These are phyloP conservation scores for Synergus gifuensis DNA, from an alignment of 2,888 invertebrate species.

Conservation along the genomic window DNA sequence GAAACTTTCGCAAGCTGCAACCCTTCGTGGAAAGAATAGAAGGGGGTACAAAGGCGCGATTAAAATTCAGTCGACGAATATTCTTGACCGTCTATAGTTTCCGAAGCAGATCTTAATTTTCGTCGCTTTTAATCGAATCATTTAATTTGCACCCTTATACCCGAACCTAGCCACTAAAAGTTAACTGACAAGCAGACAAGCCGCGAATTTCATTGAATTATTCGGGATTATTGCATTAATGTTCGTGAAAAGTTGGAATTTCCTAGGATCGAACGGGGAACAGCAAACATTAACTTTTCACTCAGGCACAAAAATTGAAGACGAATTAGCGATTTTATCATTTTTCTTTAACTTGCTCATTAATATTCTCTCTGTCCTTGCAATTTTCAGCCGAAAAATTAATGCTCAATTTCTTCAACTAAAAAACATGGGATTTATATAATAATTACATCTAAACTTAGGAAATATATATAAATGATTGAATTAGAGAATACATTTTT, in stretches of 20 bases:
- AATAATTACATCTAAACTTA: too few species aligned
- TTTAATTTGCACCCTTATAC: slow-evolving; percentile 72
- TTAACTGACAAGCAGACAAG: slow-evolving; percentile 68
- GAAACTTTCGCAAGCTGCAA: slow-evolving; percentile 51
- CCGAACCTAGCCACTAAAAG: slow-evolving; percentile 62
- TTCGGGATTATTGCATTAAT: slow-evolving; percentile 71
- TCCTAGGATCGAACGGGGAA: slow-evolving; percentile 43
- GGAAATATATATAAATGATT: too few species aligned
- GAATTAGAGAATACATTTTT: too few species aligned
- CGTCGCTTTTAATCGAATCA: slow-evolving; percentile 72
- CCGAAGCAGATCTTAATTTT: slow-evolving; percentile 69
- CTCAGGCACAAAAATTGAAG: slow-evolving; percentile 15
- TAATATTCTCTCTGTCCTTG: not conserved
- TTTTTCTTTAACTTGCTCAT: not conserved
- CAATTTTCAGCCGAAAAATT: too few species aligned
- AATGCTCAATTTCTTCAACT: too few species aligned
- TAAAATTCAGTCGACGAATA: slow-evolving; percentile 63
- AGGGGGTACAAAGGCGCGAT: slow-evolving; percentile 53
- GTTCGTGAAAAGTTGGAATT: slow-evolving; percentile 67
- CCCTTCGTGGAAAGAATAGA: slow-evolving; percentile 49
- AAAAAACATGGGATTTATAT: too few species aligned
- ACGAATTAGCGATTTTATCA: not conserved
- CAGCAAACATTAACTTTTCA: slow-evolving; percentile 37
- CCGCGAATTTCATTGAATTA: slow-evolving; percentile 68
- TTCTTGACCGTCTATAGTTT: slow-evolving; percentile 60